Percentiles rank a stretch among this genome's conserved stretches.
Evolutionary conservation across 1,140 invertebrate species (phyloP).

Genomic region (Pseudomyrmex pallidus): DNA sequence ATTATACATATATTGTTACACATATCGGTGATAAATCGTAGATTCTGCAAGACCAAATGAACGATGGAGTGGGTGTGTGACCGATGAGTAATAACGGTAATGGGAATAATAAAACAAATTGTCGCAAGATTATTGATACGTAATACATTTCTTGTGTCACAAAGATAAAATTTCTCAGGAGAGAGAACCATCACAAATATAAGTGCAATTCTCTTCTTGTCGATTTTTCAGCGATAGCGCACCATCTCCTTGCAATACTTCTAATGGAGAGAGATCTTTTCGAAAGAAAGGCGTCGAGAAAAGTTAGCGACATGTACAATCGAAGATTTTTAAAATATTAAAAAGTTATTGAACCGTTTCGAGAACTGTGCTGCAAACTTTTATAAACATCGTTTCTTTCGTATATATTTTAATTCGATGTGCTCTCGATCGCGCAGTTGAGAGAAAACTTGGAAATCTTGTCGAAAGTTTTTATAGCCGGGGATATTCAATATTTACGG

Average conservation of each 20-base stretch:
- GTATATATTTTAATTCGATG: constrained; percentile 4
- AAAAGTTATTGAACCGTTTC: too few species aligned
- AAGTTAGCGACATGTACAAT: too few species aligned
- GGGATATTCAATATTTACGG: constrained; percentile 38
- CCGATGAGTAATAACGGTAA: not conserved
- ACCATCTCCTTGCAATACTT: not conserved
- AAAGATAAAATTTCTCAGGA: not conserved
- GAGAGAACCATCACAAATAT: not conserved
- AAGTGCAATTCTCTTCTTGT: not conserved
- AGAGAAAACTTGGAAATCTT: constrained; percentile 15
- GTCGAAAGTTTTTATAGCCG: constrained; percentile 26
- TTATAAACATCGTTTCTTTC: not conserved
- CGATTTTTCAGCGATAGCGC: not conserved
- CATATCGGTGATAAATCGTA: not conserved
- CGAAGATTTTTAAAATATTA: too few species aligned
- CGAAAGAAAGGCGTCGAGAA: too few species aligned
- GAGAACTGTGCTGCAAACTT: not conserved
- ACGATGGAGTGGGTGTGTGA: not conserved
- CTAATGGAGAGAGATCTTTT: too few species aligned
- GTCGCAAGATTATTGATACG: not conserved
- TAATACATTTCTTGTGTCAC: not conserved
- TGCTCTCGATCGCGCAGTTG: not conserved
- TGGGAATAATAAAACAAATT: too few species aligned
- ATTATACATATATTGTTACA: too few species aligned
- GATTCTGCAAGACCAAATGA: not conserved